Evolutionary conservation across 64 coral and sea anemone species (phyloP).

Genomic region (Pocillopora damicornis): DNA sequence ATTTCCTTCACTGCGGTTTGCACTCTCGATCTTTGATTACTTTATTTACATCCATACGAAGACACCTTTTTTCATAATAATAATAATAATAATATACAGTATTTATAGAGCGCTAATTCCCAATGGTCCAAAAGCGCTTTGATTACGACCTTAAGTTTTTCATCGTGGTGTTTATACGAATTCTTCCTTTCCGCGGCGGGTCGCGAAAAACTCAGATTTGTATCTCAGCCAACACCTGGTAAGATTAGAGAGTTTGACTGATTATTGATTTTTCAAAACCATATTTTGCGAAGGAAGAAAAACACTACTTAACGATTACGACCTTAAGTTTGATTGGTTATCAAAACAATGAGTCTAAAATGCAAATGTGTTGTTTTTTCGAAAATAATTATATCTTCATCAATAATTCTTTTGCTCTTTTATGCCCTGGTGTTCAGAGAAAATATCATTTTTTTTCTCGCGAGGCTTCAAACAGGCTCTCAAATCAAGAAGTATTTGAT

Average conservation of each 20-base stretch:
- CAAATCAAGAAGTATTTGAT: background rate
- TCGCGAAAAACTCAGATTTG: no score
- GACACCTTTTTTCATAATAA: background rate
- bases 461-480: background rate
- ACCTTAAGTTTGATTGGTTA: background rate
- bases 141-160: no score
- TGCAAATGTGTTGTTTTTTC: constrained; percentile 18
- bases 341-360: background rate
- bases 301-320: background rate
- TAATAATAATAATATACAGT: no score
- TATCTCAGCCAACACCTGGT: no score
- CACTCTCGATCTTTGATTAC: background rate
- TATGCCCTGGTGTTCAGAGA: background rate
- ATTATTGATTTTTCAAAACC: background rate
- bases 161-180: no score
- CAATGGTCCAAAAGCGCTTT: no score
- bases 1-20: background rate
- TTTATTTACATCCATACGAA: background rate
- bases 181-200: no score
- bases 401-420: constrained; percentile 37
- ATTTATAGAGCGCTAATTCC: no score
- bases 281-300: background rate
- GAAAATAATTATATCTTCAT: constrained; percentile 40
- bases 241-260: no score
- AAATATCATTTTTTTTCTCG: background rate